Evolutionary conservation across 2,113 vertebrate genomes (phyloP).

Genomic region (Myodes glareolus): DNA sequence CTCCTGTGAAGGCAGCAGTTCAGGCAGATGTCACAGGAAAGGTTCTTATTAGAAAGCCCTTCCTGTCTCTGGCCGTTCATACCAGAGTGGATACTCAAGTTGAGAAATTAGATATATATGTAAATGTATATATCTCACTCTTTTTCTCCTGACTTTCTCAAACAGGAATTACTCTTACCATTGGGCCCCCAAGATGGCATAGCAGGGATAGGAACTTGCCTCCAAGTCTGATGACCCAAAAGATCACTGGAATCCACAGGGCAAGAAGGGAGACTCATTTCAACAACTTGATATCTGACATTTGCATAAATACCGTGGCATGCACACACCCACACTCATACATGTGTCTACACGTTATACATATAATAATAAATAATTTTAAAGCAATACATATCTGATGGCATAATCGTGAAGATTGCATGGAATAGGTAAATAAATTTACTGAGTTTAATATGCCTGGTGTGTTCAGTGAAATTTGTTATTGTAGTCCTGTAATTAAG

Average conservation of each 20-base stretch:
- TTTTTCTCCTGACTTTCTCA: neutral
- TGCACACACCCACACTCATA: neutral
- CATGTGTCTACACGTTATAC: neutral
- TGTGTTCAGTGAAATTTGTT: neutral
- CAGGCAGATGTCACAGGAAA: neutral
- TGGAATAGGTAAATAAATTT: neutral
- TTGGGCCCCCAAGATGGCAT: neutral
- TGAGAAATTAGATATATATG: neutral
- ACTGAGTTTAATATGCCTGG: neutral
- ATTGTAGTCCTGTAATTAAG: conserved; percentile 11
- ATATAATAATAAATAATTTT: neutral
- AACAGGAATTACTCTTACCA: neutral
- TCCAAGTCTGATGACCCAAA: neutral
- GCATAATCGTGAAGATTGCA: neutral
- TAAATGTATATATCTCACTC: neutral
- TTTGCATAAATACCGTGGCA: neutral
- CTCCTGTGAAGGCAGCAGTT: neutral
- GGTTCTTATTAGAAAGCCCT: neutral
- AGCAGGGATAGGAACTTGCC: neutral
- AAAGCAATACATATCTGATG: neutral
- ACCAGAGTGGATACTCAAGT: neutral
- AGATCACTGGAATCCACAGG: too few species aligned
- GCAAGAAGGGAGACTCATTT: too few species aligned
- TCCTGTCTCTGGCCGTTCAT: neutral
- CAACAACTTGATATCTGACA: too few species aligned